Evolutionary conservation across 2,888 invertebrate genomes (phyloP), one percentile per base, ranked within the genome.

Genomic region (Agonopterix subpropinquella): DNA sequence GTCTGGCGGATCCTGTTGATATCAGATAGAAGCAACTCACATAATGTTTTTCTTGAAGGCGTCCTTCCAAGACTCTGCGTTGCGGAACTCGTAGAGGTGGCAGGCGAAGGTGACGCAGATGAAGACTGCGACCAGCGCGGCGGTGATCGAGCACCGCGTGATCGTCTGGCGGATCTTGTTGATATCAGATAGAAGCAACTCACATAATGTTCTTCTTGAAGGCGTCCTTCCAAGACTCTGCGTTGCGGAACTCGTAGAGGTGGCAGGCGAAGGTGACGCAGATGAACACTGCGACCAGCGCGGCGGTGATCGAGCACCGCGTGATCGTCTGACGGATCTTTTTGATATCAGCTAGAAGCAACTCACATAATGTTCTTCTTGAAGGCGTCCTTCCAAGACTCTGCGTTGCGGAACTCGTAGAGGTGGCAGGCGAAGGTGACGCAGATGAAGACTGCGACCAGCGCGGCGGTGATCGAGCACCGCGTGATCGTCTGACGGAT

Each of bases 251-350:
- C 66, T 95, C 94, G 71, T 97, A 95, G 45, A 94, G 84, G 71
- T 98, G 96, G 57, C 96, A 96, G 46, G 92, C 91, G 73, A 95
- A 92, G 2, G 96, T 95, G 53, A 94, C 93, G 46, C 94, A 80
- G 43, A 95, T 94, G 70, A 96, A 94, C 8, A 94, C 89, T 15
- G 95, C 88, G 9, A 94, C 92, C 45, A 96, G 89, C 11, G 94
- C 82, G 0, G 95, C 93, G 64, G 97, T 96, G 35, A 95, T 85
- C 5, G 95, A 94, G 89, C 97, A 94, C 47, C 97, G 91, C 4
- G 96, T 92, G 55, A 97, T 97, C 43, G 95, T 96, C 62, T 94
- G 92, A 37, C 94, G 92, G 56, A 98, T 96, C 84, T 97, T 97
- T 62, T 93, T 92, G 58, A n/a, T n/a, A n/a, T n/a, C n/a, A n/a